A percentile compares a stretch with the other conserved stretches of the same genome.
These are phyloP conservation scores for Siphonodentalium dalli DNA, from an alignment of 2,888 invertebrate species.

Conservation along the genomic window DNA sequence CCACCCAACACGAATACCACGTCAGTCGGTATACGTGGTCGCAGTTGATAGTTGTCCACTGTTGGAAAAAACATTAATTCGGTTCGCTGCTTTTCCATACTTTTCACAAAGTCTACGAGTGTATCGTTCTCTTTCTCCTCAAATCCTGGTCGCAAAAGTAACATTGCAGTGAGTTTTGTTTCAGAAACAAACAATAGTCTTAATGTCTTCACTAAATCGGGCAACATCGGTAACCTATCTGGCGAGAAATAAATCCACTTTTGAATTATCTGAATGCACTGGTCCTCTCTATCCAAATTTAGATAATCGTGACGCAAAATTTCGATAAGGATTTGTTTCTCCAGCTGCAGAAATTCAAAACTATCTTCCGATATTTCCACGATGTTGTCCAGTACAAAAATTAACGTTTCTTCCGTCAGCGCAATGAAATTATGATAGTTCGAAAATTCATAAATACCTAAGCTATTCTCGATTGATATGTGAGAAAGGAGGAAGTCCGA, in stretches of 20 bases:
- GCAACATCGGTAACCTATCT: conserved; percentile 76
- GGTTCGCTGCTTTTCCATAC: no score
- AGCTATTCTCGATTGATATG: conserved; percentile 79
- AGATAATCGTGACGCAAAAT: conserved; percentile 72
- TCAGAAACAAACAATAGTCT: conserved; percentile 39
- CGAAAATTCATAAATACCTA: conserved; percentile 86
- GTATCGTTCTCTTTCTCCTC: conserved; percentile 7
- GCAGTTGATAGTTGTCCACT: conserved; percentile 29
- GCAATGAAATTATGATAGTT: conserved; percentile 76
- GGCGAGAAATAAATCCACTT: conserved; percentile 75
- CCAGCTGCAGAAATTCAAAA: conserved; percentile 67
- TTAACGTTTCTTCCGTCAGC: conserved; percentile 76
- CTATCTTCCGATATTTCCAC: conserved; percentile 37
- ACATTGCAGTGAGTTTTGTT: no score
- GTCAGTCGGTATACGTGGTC: conserved; percentile 82
- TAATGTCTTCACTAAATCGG: conserved; percentile 66
- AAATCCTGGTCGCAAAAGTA: no score
- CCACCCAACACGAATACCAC: conserved; percentile 86
- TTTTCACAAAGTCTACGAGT: conserved; percentile 3
- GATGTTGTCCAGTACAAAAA: conserved; percentile 71
- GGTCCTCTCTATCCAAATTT: conserved; percentile 75
- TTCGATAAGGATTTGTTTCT: conserved; percentile 42
- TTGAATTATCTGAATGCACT: conserved; percentile 39
- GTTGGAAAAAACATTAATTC: no score
- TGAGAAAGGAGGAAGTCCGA: conserved; percentile 76